Evolutionary conservation across 2,113 vertebrate genomes (phyloP).

Genomic region (Camarhynchus parvulus): DNA sequence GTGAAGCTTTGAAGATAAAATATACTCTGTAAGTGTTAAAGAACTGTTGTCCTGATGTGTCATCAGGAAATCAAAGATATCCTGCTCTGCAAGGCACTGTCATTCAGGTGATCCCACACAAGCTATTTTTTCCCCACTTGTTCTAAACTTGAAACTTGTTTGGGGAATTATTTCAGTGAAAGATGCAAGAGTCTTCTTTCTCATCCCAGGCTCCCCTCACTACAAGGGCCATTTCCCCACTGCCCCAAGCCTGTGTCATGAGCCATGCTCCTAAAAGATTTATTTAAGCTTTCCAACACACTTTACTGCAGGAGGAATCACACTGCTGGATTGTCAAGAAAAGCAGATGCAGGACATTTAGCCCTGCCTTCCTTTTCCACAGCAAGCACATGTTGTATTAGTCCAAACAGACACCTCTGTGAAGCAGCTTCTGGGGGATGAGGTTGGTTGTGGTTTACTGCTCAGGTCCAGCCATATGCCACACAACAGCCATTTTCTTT

Average conservation of each 20-base stretch:
- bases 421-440: background rate
- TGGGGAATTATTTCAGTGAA: background rate
- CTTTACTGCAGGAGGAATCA: background rate
- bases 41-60: background rate
- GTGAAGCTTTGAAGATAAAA: constrained; percentile 12
- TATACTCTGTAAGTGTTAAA: background rate
- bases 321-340: background rate
- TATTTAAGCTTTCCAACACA: background rate
- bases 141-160: background rate
- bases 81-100: background rate
- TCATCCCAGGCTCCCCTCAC: background rate
- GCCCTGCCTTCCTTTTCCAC: background rate
- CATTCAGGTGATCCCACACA: background rate
- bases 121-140: background rate
- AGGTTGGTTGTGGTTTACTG: background rate
- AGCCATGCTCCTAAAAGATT: background rate
- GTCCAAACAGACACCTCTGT: background rate
- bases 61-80: background rate
- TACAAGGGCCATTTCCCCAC: background rate
- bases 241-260: background rate
- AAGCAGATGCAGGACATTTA: constrained; percentile 22
- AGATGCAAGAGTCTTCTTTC: background rate
- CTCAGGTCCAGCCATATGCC: background rate
- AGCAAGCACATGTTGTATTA: background rate
- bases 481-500: background rate